Conservation (phyloP, 2,113 vertebrate genomes). For the Eudorcas thomsonii region DNA sequence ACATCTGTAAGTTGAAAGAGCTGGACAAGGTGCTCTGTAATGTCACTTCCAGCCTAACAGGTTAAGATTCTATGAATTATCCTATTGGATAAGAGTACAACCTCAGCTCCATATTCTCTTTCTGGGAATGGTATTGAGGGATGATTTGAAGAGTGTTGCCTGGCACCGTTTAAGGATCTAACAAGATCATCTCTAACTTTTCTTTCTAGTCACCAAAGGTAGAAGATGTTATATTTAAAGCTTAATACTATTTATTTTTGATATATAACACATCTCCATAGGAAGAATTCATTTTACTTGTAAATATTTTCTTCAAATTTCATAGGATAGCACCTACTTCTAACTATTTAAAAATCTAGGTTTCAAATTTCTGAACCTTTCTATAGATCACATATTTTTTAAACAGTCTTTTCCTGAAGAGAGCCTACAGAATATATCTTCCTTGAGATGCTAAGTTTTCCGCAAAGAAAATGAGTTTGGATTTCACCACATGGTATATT, state of each 20-base stretch:
- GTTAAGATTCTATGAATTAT: not conserved
- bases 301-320: constrained; percentile 32
- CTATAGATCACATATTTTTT: not conserved
- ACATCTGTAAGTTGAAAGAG: not conserved
- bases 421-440: not conserved
- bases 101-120: not conserved
- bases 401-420: not conserved
- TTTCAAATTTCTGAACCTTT: not conserved
- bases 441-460: not conserved
- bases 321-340: not conserved
- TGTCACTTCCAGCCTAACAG: not conserved
- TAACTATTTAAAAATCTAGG: not conserved
- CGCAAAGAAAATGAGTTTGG: not conserved
- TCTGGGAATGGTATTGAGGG: not conserved
- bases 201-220: not conserved
- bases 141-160: not conserved
- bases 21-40: not conserved
- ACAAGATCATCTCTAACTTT: not conserved
- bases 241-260: not conserved
- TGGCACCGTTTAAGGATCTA: not conserved
- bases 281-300: constrained; percentile 23
- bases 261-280: not conserved
- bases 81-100: not conserved
- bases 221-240: not conserved
- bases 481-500: not conserved